phyloP scores from a whole-genome alignment of 2,888 invertebrate genomes.

The Phragmatobia fuliginosa region DNA sequence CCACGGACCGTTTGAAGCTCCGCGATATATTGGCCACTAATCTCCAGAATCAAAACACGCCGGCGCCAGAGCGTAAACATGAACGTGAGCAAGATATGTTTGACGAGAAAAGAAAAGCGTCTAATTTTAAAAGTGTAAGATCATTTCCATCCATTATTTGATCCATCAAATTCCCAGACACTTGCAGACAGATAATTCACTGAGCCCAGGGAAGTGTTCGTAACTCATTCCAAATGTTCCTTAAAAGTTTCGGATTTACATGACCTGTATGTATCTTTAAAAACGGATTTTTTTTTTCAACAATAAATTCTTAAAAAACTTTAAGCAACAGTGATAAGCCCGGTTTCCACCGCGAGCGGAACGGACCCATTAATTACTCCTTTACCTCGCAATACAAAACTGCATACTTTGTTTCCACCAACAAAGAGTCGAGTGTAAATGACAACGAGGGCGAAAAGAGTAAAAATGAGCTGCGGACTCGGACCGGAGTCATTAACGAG shows the following conservation, averaged over 20 bases:
- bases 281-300: background rate
- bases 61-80: conserved; percentile 33
- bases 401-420: too few species aligned
- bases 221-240: background rate
- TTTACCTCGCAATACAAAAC: too few species aligned
- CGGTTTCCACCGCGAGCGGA: too few species aligned
- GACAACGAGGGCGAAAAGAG: too few species aligned
- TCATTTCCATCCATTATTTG: background rate
- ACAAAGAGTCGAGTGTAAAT: too few species aligned
- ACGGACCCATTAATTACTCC: too few species aligned
- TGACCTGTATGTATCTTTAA: background rate
- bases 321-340: too few species aligned
- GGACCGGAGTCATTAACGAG: too few species aligned
- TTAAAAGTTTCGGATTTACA: background rate
- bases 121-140: background rate
- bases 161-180: background rate
- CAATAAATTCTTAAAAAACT: background rate
- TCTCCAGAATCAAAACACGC: conserved; percentile 17
- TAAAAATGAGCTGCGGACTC: too few species aligned
- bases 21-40: conserved; percentile 38
- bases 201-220: background rate
- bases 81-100: conserved; percentile 8
- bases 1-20: background rate
- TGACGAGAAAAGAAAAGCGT: background rate
- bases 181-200: background rate